Evolutionary conservation across 2,797 vertebrate genomes (phyloP).

Genomic region (Antrozous pallidus): DNA sequence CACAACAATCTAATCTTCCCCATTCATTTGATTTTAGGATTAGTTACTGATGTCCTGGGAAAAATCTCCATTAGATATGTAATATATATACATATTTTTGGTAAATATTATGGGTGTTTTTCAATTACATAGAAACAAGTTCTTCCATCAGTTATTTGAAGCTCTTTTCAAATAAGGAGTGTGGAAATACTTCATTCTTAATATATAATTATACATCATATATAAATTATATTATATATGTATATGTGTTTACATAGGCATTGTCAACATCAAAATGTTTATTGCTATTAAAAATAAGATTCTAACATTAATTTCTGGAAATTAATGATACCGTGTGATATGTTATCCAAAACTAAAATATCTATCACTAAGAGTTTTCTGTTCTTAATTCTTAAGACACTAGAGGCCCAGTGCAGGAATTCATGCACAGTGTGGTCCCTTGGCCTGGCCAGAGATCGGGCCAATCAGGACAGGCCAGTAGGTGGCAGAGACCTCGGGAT

Average conservation of each 20-base stretch:
- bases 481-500: too few relatives aligned
- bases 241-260: not conserved
- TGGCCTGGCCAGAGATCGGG: too few relatives aligned
- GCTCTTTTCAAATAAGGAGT: not conserved
- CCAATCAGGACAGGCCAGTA: too few relatives aligned
- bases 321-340: not conserved
- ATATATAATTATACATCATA: not conserved
- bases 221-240: not conserved
- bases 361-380: not conserved
- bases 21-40: conserved; percentile 3
- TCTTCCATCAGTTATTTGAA: not conserved
- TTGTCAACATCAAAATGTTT: not conserved
- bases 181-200: not conserved
- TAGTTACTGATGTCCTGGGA: not conserved
- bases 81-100: not conserved
- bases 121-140: not conserved
- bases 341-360: not conserved
- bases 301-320: not conserved
- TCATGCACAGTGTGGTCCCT: too few relatives aligned
- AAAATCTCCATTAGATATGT: not conserved
- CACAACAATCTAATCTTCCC: not conserved
- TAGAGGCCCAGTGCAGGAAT: too few relatives aligned
- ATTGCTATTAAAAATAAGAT: not conserved
- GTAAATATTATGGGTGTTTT: not conserved
- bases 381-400: not conserved